A percentile compares a stretch with the other conserved stretches of the same genome.
Evolutionary conservation across 2,797 vertebrate genomes (phyloP).

Genomic region (Limosa lapponica): DNA sequence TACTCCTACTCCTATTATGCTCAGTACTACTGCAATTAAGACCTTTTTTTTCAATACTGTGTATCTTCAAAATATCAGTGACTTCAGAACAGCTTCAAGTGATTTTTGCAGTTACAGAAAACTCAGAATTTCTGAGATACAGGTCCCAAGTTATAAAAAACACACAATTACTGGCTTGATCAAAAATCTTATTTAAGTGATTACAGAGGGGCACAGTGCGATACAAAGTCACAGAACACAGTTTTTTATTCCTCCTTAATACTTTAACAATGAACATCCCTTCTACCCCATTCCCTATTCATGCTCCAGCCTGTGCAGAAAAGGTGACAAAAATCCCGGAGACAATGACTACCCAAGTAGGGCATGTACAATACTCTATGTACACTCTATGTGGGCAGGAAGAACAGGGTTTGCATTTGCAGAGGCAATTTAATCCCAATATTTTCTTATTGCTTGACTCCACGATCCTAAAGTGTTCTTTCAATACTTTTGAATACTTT

Average conservation of each 20-base stretch:
- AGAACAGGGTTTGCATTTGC: not conserved
- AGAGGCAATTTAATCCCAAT: not conserved
- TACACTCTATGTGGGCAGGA: not conserved
- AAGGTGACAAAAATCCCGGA: not conserved
- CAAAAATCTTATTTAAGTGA: not conserved
- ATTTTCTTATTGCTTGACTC: not conserved
- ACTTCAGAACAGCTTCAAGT: not conserved
- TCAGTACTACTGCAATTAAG: not conserved
- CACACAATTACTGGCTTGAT: not conserved
- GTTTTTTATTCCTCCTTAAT: not conserved
- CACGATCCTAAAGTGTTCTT: not conserved
- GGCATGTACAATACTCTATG: not conserved
- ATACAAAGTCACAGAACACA: not conserved
- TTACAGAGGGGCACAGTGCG: not conserved
- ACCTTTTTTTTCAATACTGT: not conserved
- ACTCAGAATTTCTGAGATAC: not conserved
- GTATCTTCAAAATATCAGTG: not conserved
- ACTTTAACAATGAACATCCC: not conserved
- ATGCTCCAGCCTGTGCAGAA: not conserved
- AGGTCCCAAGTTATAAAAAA: not conserved
- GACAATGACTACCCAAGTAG: not conserved
- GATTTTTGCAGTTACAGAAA: not conserved
- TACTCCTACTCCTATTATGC: not conserved
- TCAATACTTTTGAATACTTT: not conserved
- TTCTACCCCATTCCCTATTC: not conserved